Base-by-base conservation (phyloP, 2,113 vertebrate genomes). In the Aphyosemion australe region DNA sequence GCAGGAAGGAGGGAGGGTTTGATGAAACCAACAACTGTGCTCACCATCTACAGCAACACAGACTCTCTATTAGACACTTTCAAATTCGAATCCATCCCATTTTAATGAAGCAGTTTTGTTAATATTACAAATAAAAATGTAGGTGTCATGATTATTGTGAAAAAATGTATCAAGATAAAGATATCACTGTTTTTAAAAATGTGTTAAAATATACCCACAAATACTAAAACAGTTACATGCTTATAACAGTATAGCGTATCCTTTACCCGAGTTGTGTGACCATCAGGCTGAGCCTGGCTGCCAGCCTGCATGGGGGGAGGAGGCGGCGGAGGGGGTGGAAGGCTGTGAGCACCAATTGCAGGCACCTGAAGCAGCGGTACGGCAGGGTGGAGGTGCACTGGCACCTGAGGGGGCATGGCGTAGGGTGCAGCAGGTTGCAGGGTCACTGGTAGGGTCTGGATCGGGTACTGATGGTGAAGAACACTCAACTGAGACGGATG, bases 271-370 rank as follows among this genome's bases (percentile, higher is more conserved):
- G 93, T 61, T 0, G 87, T 90, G 64, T 94, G 93, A 71, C 91
- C 91, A 13, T 99, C 96, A 21, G 93, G 84, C 21, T 94, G 95
- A 68, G 94, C 87, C 79, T 95, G 94, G 88, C 52, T 91, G 78
- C 95, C 90, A 81, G 96, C 95, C 53, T 97, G 97, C 81, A 95
- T 93, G 69, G 96, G 97, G 12, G 96, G 97, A 41, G 96, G 97
- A 0, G 97, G 97, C 5, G 97, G 97, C 8, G 97, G 97, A 8
- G 97, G 97, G 0, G 97, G 97, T 0, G 95, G 96, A 48, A 94
- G 93, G 86, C 94, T 95, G 93, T 98, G 97, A 85, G 94, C 88
- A 8, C 93, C 85, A 26, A 94, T 93, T 64, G 94, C 85, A 19
- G 95, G 93, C 70, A 95, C 93, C 88, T 95, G 96, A 70, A 97